These are phyloP conservation scores for Aphidius gifuensis DNA, from an alignment of 1,140 invertebrate species.

Conservation along the genomic window DNA sequence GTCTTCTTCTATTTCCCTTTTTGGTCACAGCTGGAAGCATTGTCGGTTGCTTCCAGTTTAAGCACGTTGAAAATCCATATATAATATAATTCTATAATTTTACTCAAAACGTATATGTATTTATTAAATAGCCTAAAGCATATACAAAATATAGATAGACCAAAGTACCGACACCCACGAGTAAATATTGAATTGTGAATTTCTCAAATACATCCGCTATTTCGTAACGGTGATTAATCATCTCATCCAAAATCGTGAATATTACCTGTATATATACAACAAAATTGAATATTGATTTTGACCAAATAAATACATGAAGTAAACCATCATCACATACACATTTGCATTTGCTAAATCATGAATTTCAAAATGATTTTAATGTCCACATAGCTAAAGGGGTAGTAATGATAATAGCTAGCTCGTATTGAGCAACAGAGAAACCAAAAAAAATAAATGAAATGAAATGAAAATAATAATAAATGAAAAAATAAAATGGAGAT, in stretches of 20 bases:
- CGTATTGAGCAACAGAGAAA: too few species aligned
- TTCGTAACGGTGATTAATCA: slow-evolving; percentile 26
- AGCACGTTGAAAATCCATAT: slow-evolving; percentile 6
- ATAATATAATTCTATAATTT: neutral
- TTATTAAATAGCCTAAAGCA: too few species aligned
- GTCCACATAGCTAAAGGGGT: neutral
- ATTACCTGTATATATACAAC: too few species aligned
- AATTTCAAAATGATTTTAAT: slow-evolving; percentile 22
- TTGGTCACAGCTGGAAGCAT: slow-evolving; percentile 20
- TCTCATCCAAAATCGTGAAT: slow-evolving; percentile 18
- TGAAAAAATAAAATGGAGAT: neutral
- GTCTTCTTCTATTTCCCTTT: slow-evolving; percentile 26
- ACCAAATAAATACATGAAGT: too few species aligned
- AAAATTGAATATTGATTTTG: too few species aligned
- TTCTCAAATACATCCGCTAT: slow-evolving; percentile 21
- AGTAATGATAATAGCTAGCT: neutral
- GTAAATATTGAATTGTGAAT: slow-evolving; percentile 22
- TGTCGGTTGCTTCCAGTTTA: slow-evolving; percentile 11
- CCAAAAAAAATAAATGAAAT: neutral
- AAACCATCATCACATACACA: too few species aligned
- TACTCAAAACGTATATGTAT: too few species aligned
- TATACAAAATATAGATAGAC: too few species aligned
- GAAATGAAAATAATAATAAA: neutral
- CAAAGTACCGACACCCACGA: neutral
- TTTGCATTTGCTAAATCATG: neutral